A percentile compares a stretch with the other conserved stretches of the same genome.
Evolutionary conservation across 2,113 vertebrate genomes (phyloP).

Genomic region (Lasiurus borealis): DNA sequence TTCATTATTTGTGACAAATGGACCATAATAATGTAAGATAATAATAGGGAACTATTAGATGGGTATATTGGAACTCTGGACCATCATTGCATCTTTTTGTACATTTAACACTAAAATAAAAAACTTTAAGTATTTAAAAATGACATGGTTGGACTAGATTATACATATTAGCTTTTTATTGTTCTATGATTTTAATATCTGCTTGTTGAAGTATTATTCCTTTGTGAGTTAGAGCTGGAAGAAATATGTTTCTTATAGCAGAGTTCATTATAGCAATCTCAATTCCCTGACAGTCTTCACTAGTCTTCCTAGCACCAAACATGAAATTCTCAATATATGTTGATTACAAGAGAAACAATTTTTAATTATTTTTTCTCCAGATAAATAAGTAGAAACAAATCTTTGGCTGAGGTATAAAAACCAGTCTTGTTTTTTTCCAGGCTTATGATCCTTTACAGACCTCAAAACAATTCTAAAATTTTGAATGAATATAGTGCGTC

Average conservation of each 20-base stretch:
- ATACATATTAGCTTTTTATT: neutral
- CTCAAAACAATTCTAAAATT: neutral
- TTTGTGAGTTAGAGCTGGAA: neutral
- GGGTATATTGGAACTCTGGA: neutral
- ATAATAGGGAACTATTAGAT: neutral
- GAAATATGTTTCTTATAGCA: neutral
- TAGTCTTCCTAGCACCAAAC: neutral
- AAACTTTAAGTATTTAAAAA: neutral
- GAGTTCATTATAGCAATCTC: neutral
- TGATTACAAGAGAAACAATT: neutral
- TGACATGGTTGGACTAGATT: neutral
- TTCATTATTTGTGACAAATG: conserved; percentile 8
- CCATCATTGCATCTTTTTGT: neutral
- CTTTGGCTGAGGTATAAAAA: neutral
- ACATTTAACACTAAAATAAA: conserved; percentile 38
- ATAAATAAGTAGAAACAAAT: conserved; percentile 16
- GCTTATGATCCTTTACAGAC: neutral
- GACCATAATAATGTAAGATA: neutral
- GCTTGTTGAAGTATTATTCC: neutral
- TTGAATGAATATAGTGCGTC: neutral
- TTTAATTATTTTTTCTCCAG: neutral
- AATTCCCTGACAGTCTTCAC: neutral
- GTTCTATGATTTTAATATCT: neutral
- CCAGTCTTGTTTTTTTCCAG: neutral
- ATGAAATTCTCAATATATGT: neutral